Evolutionary conservation across 2,797 vertebrate species (phyloP).

Genomic region (Lutjanus campechanus): DNA sequence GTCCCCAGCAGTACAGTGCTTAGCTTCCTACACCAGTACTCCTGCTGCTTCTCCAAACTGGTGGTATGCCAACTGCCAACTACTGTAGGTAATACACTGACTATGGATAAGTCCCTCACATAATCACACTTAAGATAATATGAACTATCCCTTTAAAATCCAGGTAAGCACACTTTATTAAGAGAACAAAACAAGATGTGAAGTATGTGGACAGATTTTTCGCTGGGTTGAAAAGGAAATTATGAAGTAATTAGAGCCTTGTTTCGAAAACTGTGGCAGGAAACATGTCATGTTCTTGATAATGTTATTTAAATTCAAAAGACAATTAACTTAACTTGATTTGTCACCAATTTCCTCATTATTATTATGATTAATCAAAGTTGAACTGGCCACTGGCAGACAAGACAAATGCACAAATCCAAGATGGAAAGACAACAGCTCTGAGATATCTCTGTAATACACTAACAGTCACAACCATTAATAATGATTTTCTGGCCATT

Average conservation of each 20-base stretch:
- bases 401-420: slow-evolving; percentile 9
- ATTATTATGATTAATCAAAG: background rate
- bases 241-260: background rate
- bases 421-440: slow-evolving; percentile 18
- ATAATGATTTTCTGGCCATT: slow-evolving; percentile 55
- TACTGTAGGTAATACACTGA: no score
- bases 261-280: background rate
- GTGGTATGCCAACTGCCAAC: no score
- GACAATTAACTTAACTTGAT: background rate
- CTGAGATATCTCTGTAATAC: slow-evolving; percentile 15
- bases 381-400: background rate
- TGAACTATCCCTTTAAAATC: background rate
- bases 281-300: background rate
- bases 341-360: background rate
- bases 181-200: background rate
- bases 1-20: no score
- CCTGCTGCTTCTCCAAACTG: no score
- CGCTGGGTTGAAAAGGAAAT: background rate
- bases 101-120: no score
- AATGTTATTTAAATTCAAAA: background rate
- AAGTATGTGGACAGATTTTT: background rate
- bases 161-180: background rate
- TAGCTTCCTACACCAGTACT: no score
- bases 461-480: slow-evolving; percentile 41
- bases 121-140: no score